Evolutionary conservation across 30 jellyfish, hydroid and myxozoan genomes (phyloP).

Genomic region (Sanderia malayensis): DNA sequence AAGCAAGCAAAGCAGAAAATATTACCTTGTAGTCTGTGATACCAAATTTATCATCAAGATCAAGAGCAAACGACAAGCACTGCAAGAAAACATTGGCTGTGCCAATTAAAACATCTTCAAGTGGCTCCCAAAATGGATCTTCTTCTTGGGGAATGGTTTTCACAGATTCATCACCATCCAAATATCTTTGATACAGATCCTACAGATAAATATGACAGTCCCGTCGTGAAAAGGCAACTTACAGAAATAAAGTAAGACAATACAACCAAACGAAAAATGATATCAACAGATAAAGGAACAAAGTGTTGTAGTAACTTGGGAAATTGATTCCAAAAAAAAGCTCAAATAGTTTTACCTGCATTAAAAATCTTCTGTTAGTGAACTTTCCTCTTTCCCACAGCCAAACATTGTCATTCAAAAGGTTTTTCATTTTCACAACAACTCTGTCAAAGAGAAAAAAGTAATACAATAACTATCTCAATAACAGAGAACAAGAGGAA

Average conservation of each 20-base stretch:
- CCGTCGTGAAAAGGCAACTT: too few relatives aligned
- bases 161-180: constrained; percentile 92
- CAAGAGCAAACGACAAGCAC: constrained; percentile 88
- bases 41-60: constrained; percentile 86
- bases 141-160: constrained; percentile 76
- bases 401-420: constrained; percentile 96
- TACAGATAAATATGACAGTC: background rate
- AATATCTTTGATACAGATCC: constrained; percentile 91
- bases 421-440: constrained; percentile 88
- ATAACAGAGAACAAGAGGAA: too few relatives aligned
- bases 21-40: constrained; percentile 96
- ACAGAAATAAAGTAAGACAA: too few relatives aligned
- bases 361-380: constrained; percentile 84
- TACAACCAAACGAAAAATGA: too few relatives aligned
- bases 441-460: constrained; percentile 58
- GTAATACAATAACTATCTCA: too few relatives aligned
- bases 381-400: constrained; percentile 98
- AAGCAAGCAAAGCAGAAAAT: too few relatives aligned
- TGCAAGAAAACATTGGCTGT: constrained; percentile 95
- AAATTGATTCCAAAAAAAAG: too few relatives aligned
- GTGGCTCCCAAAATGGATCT: constrained; percentile 99
- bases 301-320: too few relatives aligned
- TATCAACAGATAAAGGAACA: too few relatives aligned
- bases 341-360: too few relatives aligned
- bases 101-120: constrained; percentile 93